Evolutionary conservation across 2,113 vertebrate genomes (phyloP).

Genomic region (Pomatostomus ruficeps): DNA sequence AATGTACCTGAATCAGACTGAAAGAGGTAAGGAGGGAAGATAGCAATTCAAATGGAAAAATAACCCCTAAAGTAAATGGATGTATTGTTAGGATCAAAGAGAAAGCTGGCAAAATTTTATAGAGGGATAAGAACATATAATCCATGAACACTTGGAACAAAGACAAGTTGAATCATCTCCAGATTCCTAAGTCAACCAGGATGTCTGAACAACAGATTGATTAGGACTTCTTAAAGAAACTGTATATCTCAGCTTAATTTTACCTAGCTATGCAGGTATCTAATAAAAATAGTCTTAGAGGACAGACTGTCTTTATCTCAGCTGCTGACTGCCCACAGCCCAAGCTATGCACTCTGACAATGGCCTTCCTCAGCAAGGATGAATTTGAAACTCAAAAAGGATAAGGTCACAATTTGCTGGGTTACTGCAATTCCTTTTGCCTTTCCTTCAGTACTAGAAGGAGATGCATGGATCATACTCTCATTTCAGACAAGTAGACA

Average conservation of each 20-base stretch:
- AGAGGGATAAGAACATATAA: not conserved
- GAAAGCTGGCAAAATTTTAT: not conserved
- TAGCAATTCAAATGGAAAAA: not conserved
- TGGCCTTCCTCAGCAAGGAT: not conserved
- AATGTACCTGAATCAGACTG: not conserved
- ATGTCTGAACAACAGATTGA: not conserved
- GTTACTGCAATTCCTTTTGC: not conserved
- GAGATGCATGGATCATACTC: not conserved
- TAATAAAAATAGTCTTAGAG: not conserved
- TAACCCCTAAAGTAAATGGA: not conserved
- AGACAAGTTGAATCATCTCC: not conserved
- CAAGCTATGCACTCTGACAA: not conserved
- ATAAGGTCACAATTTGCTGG: not conserved
- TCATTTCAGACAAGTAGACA: not conserved
- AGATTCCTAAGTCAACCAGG: not conserved
- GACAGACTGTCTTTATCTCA: not conserved
- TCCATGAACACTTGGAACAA: not conserved
- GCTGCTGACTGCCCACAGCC: not conserved
- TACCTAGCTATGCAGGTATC: not conserved
- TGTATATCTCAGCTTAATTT: slow-evolving; percentile 11
- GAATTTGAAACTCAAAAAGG: not conserved
- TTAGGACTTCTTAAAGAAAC: slow-evolving; percentile 9
- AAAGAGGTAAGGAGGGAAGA: not conserved
- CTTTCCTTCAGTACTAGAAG: not conserved
- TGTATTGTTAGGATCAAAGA: not conserved